phyloP scores from a whole-genome alignment of 2,797 vertebrate species.

The Hemitrygon akajei region DNA sequence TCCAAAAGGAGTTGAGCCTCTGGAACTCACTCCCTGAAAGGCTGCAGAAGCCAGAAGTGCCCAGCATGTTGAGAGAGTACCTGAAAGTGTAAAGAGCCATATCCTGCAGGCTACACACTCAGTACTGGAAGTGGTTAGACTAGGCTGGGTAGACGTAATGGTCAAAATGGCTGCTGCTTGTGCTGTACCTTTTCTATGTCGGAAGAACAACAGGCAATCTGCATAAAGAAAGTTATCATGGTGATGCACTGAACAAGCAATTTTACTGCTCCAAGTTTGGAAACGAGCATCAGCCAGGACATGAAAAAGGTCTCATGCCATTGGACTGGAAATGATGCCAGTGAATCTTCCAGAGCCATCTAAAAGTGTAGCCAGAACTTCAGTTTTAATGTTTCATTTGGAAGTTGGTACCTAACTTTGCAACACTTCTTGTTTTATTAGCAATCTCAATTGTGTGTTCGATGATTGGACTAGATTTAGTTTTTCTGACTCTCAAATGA shows the following conservation, averaged over 20 bases:
- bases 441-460: not conserved
- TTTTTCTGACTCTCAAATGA: not conserved
- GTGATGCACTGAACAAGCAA: not conserved
- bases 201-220: not conserved
- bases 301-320: not conserved
- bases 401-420: not conserved
- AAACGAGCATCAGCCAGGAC: not conserved
- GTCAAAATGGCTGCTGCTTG: too few relatives aligned
- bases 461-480: not conserved
- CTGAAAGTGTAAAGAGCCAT: too few relatives aligned
- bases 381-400: not conserved
- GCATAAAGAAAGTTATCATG: not conserved
- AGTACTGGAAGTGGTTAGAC: too few relatives aligned
- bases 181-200: too few relatives aligned
- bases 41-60: too few relatives aligned
- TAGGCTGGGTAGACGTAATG: too few relatives aligned
- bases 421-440: not conserved
- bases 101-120: too few relatives aligned
- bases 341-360: not conserved
- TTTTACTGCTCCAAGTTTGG: too few relatives aligned
- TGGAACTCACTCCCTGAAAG: too few relatives aligned
- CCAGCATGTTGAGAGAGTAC: too few relatives aligned
- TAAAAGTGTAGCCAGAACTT: not conserved
- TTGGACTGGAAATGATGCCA: not conserved
- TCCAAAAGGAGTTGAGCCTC: too few relatives aligned